Percentiles rank a stretch among this genome's conserved stretches.
These are phyloP conservation scores for Solen grandis DNA, from an alignment of 1,140 invertebrate species.

Conservation along the genomic window DNA sequence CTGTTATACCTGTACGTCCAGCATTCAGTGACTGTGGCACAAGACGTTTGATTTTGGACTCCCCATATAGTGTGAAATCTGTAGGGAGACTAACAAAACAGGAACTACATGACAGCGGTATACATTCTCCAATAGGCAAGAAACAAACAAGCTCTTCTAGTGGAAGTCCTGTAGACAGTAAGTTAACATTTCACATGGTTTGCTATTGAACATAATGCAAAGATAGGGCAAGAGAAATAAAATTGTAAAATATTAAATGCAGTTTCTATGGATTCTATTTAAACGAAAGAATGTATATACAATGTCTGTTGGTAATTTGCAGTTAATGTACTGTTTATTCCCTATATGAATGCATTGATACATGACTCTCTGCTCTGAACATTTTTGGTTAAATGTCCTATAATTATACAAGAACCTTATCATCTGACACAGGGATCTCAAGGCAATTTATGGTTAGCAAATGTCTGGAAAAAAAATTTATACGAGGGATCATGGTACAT, in stretches of 20 bases:
- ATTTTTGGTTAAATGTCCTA: too few species aligned
- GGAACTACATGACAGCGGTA: constrained; percentile 45
- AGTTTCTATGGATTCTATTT: background rate
- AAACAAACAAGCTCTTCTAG: background rate
- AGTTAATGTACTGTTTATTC: too few species aligned
- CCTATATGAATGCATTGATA: too few species aligned
- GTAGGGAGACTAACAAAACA: background rate
- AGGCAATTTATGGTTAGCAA: too few species aligned
- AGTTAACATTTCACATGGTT: too few species aligned
- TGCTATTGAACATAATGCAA: background rate
- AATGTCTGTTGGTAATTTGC: too few species aligned
- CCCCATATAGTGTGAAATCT: constrained; percentile 14
- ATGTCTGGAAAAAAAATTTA: too few species aligned
- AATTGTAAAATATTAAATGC: background rate
- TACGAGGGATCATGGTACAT: too few species aligned
- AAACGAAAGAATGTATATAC: too few species aligned
- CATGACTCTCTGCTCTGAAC: too few species aligned
- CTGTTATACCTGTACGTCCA: constrained; percentile 22
- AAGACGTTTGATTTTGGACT: background rate
- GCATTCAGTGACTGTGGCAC: constrained; percentile 54
- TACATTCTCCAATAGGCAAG: constrained; percentile 28
- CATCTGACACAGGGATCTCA: too few species aligned
- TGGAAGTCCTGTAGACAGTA: constrained; percentile 46
- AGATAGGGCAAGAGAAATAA: background rate
- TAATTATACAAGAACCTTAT: too few species aligned